Percentiles rank a stretch among this genome's conserved stretches.
These are phyloP conservation scores for Hypotaenidia philippensis DNA, from an alignment of 2,797 vertebrate species.

Conservation along the genomic window DNA sequence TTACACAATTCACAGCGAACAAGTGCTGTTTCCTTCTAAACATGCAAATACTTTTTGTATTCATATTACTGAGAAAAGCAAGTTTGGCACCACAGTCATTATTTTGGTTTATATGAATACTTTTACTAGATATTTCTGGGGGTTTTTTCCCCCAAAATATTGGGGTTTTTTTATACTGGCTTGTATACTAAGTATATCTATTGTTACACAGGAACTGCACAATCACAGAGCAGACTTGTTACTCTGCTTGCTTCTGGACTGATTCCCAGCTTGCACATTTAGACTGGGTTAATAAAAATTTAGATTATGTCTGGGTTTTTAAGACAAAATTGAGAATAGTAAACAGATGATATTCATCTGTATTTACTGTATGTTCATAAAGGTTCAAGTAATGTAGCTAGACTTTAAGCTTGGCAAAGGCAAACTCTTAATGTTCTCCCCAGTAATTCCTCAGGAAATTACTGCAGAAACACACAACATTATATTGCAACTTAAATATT, in stretches of 20 bases:
- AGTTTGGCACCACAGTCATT: not conserved
- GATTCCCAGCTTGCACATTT: slow-evolving; percentile 72
- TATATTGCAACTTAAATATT: slow-evolving; percentile 11
- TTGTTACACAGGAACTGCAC: slow-evolving; percentile 62
- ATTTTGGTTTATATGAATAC: not conserved
- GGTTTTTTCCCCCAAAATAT: not conserved
- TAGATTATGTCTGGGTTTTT: slow-evolving; percentile 73
- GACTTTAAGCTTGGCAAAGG: slow-evolving; percentile 54
- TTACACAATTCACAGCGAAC: not conserved
- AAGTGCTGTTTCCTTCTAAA: not conserved
- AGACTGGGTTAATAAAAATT: slow-evolving; percentile 74
- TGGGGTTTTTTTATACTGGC: not conserved
- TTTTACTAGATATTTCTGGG: slow-evolving; percentile 3
- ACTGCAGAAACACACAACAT: not conserved
- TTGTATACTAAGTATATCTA: not conserved
- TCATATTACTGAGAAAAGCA: not conserved
- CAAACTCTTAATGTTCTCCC: slow-evolving; percentile 17
- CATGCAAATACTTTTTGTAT: not conserved
- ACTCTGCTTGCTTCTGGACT: slow-evolving; percentile 59
- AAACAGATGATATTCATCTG: slow-evolving; percentile 77
- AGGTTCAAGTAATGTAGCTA: slow-evolving; percentile 59
- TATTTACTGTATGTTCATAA: slow-evolving; percentile 70
- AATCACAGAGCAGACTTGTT: slow-evolving; percentile 67
- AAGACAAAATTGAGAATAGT: slow-evolving; percentile 73
- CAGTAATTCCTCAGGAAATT: slow-evolving; percentile 66